Evolutionary conservation across 2,888 invertebrate species (phyloP).

Genomic region (Pseudolycoriella hygida): DNA sequence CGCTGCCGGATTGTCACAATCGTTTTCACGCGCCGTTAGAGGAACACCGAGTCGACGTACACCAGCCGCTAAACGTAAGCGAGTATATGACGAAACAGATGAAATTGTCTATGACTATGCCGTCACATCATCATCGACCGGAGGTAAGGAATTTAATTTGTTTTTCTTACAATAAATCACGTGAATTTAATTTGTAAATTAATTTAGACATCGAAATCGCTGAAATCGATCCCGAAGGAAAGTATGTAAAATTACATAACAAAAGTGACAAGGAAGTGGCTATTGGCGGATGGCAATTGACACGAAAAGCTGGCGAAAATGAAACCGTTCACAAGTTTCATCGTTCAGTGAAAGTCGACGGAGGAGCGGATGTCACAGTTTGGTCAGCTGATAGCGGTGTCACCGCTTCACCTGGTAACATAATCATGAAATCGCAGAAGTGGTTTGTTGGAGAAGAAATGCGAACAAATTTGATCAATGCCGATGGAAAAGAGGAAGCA

Average conservation of each 20-base stretch:
- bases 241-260: slow-evolving; percentile 72
- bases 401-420: slow-evolving; percentile 72
- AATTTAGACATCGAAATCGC: slow-evolving; percentile 73
- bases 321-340: slow-evolving; percentile 85
- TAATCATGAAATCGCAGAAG: slow-evolving; percentile 88
- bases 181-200: too few species aligned
- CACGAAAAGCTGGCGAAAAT: slow-evolving; percentile 59
- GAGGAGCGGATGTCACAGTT: slow-evolving; percentile 57
- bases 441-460: slow-evolving; percentile 78
- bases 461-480: slow-evolving; percentile 62
- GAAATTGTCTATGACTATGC: slow-evolving; percentile 56
- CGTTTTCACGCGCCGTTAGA: slow-evolving; percentile 23
- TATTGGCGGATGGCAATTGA: slow-evolving; percentile 54
- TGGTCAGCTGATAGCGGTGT: slow-evolving; percentile 80
- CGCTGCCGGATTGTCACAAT: slow-evolving; percentile 14
- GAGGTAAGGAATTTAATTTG: too few species aligned
- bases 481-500: slow-evolving; percentile 48
- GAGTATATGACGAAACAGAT: slow-evolving; percentile 33
- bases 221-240: slow-evolving; percentile 75
- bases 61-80: slow-evolving; percentile 33
- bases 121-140: slow-evolving; percentile 51
- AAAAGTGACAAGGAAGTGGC: slow-evolving; percentile 48
- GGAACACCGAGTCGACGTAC: slow-evolving; percentile 22
- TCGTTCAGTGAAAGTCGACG: slow-evolving; percentile 68
- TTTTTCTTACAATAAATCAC: too few species aligned